Conservation (phyloP, 2,888 invertebrate genomes). For the Panorpa germanica region DNA sequence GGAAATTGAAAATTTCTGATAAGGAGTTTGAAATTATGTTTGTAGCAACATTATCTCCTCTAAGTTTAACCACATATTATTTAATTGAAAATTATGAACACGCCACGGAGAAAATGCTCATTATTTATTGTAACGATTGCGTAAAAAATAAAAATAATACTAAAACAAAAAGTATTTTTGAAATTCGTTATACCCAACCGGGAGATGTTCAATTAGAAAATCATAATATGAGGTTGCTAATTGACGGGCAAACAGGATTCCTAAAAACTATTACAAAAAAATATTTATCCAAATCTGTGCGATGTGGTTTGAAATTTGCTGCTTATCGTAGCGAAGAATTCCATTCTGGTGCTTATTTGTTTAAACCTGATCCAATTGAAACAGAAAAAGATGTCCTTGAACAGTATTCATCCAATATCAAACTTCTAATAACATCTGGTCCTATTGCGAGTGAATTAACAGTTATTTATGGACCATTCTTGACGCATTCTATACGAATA, state of each 20-base stretch:
- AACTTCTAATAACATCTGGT: constrained; percentile 61
- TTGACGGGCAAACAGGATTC: constrained; percentile 57
- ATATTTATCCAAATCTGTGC: constrained; percentile 50
- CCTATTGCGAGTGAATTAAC: constrained; percentile 60
- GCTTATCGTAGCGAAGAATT: too few species aligned
- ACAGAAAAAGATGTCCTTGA: constrained; percentile 37
- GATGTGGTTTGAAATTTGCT: too few species aligned
- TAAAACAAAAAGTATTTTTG: constrained; percentile 19
- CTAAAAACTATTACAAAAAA: constrained; percentile 64
- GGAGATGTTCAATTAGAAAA: constrained; percentile 70
- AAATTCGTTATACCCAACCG: constrained; percentile 48
- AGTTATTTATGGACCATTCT: constrained; percentile 49
- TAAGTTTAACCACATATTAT: constrained; percentile 44
- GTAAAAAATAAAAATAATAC: constrained; percentile 13
- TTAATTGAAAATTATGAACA: constrained; percentile 19
- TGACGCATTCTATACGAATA: constrained; percentile 50
- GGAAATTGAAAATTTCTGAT: constrained; percentile 31
- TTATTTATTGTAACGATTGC: constrained; percentile 34
- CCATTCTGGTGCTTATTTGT: too few species aligned
- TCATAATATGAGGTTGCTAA: constrained; percentile 46
- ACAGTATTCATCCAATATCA: constrained; percentile 41
- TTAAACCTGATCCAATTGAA: too few species aligned
- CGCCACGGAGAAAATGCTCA: constrained; percentile 36
- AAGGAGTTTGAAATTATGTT: constrained; percentile 41
- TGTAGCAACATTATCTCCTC: constrained; percentile 58